Evolutionary conservation across 2,113 vertebrate species (phyloP).

Genomic region (Brachyhypopomus gauderio): DNA sequence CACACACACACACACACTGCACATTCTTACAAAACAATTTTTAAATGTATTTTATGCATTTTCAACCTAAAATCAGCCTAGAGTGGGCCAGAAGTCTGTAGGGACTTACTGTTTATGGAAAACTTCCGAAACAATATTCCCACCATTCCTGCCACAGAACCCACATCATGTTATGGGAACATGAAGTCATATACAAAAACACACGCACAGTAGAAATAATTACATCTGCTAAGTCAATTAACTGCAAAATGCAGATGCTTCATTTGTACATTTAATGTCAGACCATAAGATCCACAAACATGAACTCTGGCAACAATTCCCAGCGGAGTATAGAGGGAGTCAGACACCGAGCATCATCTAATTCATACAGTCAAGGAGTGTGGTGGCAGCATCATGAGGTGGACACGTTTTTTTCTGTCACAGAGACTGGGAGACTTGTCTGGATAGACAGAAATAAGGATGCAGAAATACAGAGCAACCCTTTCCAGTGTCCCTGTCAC

Average conservation of each 20-base stretch:
- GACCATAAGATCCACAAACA: too few relatives aligned
- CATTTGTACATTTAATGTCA: background rate
- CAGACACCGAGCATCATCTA: too few relatives aligned
- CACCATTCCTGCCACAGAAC: background rate
- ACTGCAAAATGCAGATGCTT: background rate
- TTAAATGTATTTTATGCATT: background rate
- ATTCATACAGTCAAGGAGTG: background rate
- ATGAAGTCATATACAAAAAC: background rate
- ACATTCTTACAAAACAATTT: background rate
- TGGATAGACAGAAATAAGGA: background rate
- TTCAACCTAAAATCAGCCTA: background rate
- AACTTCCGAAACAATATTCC: conserved; percentile 9
- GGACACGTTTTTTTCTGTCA: background rate
- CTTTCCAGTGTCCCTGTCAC: too few relatives aligned
- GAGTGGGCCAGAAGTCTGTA: background rate
- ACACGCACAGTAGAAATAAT: background rate
- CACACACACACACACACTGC: background rate
- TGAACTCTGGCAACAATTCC: too few relatives aligned
- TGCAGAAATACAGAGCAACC: background rate
- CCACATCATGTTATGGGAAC: background rate
- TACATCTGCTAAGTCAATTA: background rate
- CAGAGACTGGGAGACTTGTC: background rate
- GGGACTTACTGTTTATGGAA: conserved; percentile 24
- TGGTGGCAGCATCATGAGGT: background rate
- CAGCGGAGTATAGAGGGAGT: too few relatives aligned